These are phyloP conservation scores for Melanotaenia trifasciata DNA, from an alignment of 2,797 vertebrate species.

Conservation along the genomic window DNA sequence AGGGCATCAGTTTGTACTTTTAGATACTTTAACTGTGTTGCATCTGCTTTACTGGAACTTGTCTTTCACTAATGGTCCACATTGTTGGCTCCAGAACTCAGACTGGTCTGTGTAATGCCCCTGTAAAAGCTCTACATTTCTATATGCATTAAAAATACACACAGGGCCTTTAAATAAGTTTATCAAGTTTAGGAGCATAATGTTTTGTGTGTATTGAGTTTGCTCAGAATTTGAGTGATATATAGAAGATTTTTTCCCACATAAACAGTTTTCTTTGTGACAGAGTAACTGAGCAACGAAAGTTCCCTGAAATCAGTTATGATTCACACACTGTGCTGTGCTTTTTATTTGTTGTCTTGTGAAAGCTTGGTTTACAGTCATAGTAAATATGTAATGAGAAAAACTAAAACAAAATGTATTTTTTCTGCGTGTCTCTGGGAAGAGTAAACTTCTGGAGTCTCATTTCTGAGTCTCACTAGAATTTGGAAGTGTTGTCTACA, in stretches of 20 bases:
- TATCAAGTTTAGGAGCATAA: not conserved
- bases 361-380: not conserved
- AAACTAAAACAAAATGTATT: not conserved
- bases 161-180: not conserved
- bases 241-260: no score
- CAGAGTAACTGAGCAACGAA: not conserved
- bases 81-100: not conserved
- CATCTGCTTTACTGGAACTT: not conserved
- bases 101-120: not conserved
- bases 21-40: not conserved
- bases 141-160: not conserved
- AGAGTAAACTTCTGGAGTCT: constrained; percentile 24
- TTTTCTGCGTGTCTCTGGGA: constrained; percentile 6
- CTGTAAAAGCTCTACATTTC: not conserved
- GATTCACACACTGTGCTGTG: not conserved
- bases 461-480: not conserved
- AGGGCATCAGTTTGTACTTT: constrained; percentile 9
- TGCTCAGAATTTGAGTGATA: no score
- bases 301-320: not conserved
- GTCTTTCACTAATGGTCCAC: constrained; percentile 15
- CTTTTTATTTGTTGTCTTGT: not conserved
- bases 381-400: not conserved
- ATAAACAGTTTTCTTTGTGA: not conserved
- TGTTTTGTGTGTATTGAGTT: not conserved
- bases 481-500: not conserved